phyloP scores from a whole-genome alignment of 2,113 vertebrate genomes.

The Podilymbus podiceps region DNA sequence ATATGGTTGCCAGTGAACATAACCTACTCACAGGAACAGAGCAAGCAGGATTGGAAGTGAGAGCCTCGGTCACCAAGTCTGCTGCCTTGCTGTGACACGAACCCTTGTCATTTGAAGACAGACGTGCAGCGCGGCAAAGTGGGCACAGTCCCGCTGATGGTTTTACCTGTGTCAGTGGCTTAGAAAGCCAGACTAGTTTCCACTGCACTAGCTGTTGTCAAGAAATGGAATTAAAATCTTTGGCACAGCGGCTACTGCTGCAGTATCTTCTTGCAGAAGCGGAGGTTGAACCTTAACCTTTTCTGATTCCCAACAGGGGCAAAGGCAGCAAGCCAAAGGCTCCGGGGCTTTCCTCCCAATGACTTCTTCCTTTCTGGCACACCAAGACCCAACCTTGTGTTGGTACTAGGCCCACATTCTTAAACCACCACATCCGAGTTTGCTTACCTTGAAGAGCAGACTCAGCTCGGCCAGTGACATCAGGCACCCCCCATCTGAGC shows the following conservation, averaged over 20 bases:
- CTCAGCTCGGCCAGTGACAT: not conserved
- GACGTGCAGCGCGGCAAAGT: not conserved
- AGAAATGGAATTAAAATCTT: not conserved
- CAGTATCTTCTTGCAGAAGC: not conserved
- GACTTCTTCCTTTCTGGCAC: not conserved
- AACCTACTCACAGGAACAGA: not conserved
- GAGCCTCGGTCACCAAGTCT: rapidly evolving
- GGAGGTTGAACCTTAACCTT: not conserved
- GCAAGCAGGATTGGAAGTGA: not conserved
- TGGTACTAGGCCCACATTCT: not conserved
- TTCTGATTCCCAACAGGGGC: not conserved
- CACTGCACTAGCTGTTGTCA: not conserved
- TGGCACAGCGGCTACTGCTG: not conserved
- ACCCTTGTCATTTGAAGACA: not conserved
- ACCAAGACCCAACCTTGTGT: not conserved
- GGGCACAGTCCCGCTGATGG: not conserved
- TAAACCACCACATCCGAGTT: not conserved
- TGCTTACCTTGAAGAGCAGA: not conserved
- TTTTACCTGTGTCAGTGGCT: not conserved
- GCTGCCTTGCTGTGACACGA: not conserved
- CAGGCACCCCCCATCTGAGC: not conserved
- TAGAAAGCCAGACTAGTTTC: not conserved
- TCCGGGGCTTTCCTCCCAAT: not conserved
- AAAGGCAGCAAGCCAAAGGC: not conserved
- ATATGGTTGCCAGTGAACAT: not conserved